Conservation (phyloP, 30 jellyfish, hydroid and myxozoan genomes). For the Mastigias papua region DNA sequence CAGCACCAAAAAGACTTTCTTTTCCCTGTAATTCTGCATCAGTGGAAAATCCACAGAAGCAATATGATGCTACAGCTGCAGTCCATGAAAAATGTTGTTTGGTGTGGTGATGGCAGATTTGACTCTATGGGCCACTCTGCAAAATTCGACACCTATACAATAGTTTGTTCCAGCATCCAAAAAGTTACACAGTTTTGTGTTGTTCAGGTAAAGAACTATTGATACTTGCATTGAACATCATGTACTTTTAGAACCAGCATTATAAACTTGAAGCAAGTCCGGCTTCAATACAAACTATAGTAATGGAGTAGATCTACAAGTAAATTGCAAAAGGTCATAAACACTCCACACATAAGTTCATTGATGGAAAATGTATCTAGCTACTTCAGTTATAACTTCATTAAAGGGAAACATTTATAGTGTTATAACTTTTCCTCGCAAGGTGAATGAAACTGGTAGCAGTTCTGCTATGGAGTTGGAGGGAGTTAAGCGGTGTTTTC, state of each 20-base stretch:
- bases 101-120: slow-evolving; percentile 75
- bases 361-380: too few relatives aligned
- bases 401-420: neutral
- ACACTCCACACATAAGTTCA: too few relatives aligned
- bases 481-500: slow-evolving; percentile 28
- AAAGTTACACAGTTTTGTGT: slow-evolving; percentile 30
- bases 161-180: slow-evolving; percentile 10
- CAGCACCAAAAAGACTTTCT: slow-evolving; percentile 50
- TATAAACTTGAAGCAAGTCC: neutral
- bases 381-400: too few relatives aligned
- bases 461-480: slow-evolving; percentile 27
- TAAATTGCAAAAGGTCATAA: too few relatives aligned
- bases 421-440: neutral
- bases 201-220: slow-evolving; percentile 17
- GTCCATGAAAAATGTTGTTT: neutral
- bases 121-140: slow-evolving; percentile 72
- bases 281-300: neutral
- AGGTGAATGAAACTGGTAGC: slow-evolving; percentile 17
- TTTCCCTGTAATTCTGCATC: slow-evolving; percentile 28
- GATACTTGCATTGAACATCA: neutral
- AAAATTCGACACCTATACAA: slow-evolving; percentile 35
- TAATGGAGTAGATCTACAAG: neutral
- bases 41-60: slow-evolving; percentile 30
- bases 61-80: neutral
- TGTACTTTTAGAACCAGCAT: neutral